Evolutionary conservation across 1,140 invertebrate species (phyloP), one percentile per base, ranked within the genome.

Genomic region (Drosophila ironensis): DNA sequence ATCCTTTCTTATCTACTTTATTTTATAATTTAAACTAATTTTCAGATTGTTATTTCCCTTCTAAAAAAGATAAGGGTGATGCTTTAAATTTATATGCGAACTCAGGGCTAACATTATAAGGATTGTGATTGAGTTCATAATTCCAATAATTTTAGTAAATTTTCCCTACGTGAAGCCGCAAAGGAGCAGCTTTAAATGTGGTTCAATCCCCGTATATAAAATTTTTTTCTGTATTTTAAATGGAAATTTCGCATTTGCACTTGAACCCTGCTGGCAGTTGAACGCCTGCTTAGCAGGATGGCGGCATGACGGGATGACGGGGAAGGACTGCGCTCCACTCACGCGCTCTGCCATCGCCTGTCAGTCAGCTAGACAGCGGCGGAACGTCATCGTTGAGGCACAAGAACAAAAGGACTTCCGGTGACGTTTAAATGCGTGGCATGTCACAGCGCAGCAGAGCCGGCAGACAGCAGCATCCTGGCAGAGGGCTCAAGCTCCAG

Each of bases 391-490:
- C 68, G 53, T 52, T 56, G 50, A 56, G 59, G 73, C 73, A 78
- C 63, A 84, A 84, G 80, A 84, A 84, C 80, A 84, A 84, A 84
- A 80, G 71, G 60, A 75, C 72, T 86, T 86, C 80, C 80, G 80
- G 74, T 86, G 80, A 86, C 71, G 75, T 74, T 86, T 86, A 86
- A 86, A 86, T 86, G 80, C 80, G 80, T 86, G 61, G 74, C 80
- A 86, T 86, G 80, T 86, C 80, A 60, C 56, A 78, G 71, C 57
- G 51, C 52, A 84, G 78, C 73, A n/a, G n/a, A n/a, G n/a, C n/a
- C n/a, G 64, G 73, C 73, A 84, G 78, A 84, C 78, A 82, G 73
- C 78, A 53, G 78, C 80, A 84, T 84, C 78, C 78, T 82, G 78
- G 73, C 54, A 47, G 67, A 41, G 42, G 42, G 25, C 42, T 24